Evolutionary conservation across 2,888 invertebrate genomes (phyloP).

Genomic region (Galeruca laticollis): DNA sequence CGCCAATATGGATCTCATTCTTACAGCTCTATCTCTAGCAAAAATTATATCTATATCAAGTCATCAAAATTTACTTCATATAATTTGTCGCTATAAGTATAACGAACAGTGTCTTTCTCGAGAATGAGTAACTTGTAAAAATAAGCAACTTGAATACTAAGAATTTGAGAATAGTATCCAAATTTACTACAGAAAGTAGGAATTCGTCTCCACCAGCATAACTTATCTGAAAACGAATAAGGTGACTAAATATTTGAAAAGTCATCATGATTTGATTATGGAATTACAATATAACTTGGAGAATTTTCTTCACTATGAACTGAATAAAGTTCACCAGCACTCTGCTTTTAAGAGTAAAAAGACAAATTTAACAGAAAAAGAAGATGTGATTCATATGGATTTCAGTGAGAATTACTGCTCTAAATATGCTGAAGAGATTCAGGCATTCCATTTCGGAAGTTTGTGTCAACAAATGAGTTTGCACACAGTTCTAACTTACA

Average conservation of each 20-base stretch:
- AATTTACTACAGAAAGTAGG: conserved; percentile 19
- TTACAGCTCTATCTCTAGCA: background rate
- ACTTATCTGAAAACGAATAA: conserved; percentile 12
- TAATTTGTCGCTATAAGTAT: conserved; percentile 1
- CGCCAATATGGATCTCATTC: background rate
- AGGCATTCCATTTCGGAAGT: no score
- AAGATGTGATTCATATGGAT: conserved; percentile 44
- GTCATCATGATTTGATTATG: conserved; percentile 20
- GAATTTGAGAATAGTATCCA: conserved; percentile 23
- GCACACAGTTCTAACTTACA: background rate
- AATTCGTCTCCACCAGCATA: conserved; percentile 15
- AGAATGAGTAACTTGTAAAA: conserved; percentile 40
- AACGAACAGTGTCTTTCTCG: conserved; percentile 36
- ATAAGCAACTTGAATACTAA: conserved; percentile 16
- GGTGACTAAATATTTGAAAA: conserved; percentile 18
- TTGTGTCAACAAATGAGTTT: no score
- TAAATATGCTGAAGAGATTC: conserved; percentile 34
- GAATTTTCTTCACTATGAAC: background rate
- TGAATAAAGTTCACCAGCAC: no score
- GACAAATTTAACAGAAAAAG: conserved; percentile 32
- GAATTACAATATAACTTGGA: conserved; percentile 15
- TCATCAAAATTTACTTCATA: conserved; percentile 5
- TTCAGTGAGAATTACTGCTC: conserved; percentile 45
- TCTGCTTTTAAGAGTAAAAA: conserved; percentile 24
- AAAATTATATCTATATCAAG: background rate